Percentiles rank a stretch among this genome's conserved stretches.
phyloP scores from a whole-genome alignment of 53 echinoderm and acorn worm genomes.

The Paracentrotus lividus region DNA sequence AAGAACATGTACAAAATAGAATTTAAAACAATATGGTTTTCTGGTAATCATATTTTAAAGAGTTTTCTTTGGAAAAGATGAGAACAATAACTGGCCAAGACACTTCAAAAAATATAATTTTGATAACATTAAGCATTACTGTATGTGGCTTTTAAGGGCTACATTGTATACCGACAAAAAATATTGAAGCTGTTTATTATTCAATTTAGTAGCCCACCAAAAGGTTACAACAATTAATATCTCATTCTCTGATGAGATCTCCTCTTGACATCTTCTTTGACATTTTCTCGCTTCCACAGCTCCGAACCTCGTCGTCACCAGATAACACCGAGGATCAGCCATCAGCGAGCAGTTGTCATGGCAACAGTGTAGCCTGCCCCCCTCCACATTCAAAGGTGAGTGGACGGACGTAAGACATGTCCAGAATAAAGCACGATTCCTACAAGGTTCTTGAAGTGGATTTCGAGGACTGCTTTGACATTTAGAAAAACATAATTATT shows the following conservation, averaged over 20 bases:
- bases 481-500: neutral
- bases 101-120: no score
- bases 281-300: slow-evolving; percentile 33
- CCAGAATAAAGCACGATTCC: neutral
- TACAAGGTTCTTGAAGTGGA: neutral
- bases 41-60: neutral
- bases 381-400: slow-evolving; percentile 37
- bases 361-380: slow-evolving; percentile 28
- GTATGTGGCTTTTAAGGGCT: neutral
- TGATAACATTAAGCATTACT: neutral
- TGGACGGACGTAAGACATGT: slow-evolving; percentile 12
- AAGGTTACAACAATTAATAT: neutral
- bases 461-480: neutral
- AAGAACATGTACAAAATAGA: neutral
- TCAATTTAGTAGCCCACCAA: neutral
- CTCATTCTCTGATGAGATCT: neutral
- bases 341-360: slow-evolving; percentile 37
- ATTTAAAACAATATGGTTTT: neutral
- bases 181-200: neutral
- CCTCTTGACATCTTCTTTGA: neutral
- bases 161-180: neutral
- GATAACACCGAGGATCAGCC: slow-evolving; percentile 29
- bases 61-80: neutral
- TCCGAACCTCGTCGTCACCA: neutral
- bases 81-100: neutral